These are phyloP conservation scores for Drosophila austrosaltans DNA, from an alignment of 2,888 invertebrate species.

Conservation along the genomic window DNA sequence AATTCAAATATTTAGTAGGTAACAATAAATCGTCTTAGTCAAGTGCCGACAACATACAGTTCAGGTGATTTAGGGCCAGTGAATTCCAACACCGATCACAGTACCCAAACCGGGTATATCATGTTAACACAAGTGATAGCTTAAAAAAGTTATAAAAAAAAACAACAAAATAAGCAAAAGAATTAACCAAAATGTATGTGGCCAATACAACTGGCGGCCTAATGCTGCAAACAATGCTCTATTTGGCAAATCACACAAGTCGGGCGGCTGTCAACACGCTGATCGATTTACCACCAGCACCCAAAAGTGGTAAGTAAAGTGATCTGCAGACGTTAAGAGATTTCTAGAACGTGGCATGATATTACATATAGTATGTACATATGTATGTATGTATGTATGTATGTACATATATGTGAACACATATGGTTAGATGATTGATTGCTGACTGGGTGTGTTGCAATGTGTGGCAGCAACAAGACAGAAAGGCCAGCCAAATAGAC, in stretches of 20 bases:
- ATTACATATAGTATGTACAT: background rate
- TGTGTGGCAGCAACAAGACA: no score
- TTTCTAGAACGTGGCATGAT: constrained; percentile 7
- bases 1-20: constrained; percentile 7
- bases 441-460: background rate
- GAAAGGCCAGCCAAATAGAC: background rate
- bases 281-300: constrained; percentile 81
- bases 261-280: constrained; percentile 80
- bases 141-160: background rate
- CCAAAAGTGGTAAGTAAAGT: constrained; percentile 81
- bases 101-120: background rate
- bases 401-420: background rate
- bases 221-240: constrained; percentile 83
- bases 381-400: no score
- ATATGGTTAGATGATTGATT: constrained; percentile 1
- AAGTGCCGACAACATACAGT: background rate
- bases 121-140: background rate
- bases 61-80: constrained; percentile 14
- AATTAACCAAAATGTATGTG: constrained; percentile 72
- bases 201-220: constrained; percentile 82
- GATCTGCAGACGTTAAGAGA: background rate
- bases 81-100: background rate
- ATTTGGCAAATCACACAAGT: constrained; percentile 83
- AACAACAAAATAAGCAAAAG: background rate
- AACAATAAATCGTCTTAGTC: constrained; percentile 11